Evolutionary conservation across 2,888 invertebrate genomes (phyloP).

Genomic region (Seira musarum): DNA sequence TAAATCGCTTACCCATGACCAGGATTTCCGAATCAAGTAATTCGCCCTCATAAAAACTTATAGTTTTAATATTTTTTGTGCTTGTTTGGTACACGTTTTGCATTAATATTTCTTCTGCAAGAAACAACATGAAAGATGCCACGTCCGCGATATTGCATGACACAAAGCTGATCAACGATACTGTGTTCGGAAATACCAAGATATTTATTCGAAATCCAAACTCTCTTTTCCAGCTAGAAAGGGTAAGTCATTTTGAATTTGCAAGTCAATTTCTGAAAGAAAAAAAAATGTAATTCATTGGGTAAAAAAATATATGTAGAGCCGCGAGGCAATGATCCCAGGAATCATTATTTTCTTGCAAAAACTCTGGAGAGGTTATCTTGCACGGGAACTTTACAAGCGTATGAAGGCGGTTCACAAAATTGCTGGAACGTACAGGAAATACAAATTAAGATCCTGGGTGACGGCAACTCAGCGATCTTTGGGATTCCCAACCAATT

Average conservation of each 20-base stretch:
- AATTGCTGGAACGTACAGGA: slow-evolving; percentile 87
- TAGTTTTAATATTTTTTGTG: too few relatives aligned
- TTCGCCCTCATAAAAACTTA: too few relatives aligned
- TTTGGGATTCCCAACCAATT: slow-evolving; percentile 66
- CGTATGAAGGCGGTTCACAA: slow-evolving; percentile 87
- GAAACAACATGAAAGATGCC: slow-evolving; percentile 85
- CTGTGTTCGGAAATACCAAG: slow-evolving; percentile 96
- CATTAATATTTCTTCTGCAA: slow-evolving; percentile 73
- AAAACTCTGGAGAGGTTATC: slow-evolving; percentile 92
- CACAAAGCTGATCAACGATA: slow-evolving; percentile 84
- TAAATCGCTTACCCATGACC: slow-evolving; percentile 84
- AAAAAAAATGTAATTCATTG: slow-evolving; percentile 7
- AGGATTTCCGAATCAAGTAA: slow-evolving; percentile 86
- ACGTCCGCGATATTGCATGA: slow-evolving; percentile 88
- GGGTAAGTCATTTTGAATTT: slow-evolving; percentile 71
- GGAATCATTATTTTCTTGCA: slow-evolving; percentile 93
- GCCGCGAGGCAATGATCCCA: slow-evolving; percentile 89
- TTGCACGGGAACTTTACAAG: slow-evolving; percentile 85
- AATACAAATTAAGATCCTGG: slow-evolving; percentile 84
- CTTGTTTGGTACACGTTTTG: slow-evolving; percentile 70
- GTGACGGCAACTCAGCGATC: slow-evolving; percentile 74
- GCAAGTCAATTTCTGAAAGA: neutral
- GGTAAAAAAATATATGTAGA: slow-evolving; percentile 72
- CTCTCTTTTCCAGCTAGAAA: slow-evolving; percentile 92
- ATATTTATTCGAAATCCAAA: slow-evolving; percentile 94